Conservation (phyloP, 1,140 invertebrate genomes). For the Melipona quadrifasciata region DNA sequence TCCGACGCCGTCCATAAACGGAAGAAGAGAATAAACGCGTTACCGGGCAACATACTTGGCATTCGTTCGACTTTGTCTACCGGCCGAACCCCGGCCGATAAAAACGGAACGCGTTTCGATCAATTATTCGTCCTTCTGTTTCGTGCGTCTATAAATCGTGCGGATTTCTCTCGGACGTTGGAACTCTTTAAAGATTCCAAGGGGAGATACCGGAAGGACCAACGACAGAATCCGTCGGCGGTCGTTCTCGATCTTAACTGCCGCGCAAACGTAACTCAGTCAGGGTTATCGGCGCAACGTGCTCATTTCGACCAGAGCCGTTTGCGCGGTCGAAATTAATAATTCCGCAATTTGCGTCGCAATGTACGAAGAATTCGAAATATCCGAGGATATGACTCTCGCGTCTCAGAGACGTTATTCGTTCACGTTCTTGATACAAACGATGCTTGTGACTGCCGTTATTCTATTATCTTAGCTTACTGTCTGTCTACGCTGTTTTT, state of each 20-base stretch:
- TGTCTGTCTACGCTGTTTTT: no score
- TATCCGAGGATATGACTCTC: background rate
- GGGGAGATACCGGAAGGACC: background rate
- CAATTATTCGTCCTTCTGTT: constrained; percentile 5
- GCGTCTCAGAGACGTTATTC: background rate
- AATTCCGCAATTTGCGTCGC: background rate
- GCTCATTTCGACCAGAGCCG: background rate
- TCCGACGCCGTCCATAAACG: background rate
- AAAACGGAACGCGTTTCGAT: constrained; percentile 3
- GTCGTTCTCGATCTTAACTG: background rate
- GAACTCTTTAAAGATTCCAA: background rate
- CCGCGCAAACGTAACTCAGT: background rate
- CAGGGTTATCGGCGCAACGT: background rate
- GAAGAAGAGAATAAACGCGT: background rate
- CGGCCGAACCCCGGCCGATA: background rate
- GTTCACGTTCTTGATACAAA: background rate
- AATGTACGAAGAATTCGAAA: background rate
- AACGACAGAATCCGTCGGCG: background rate
- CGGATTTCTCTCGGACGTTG: background rate
- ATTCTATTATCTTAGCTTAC: no score
- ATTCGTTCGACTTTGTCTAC: background rate
- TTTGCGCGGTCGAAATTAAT: background rate
- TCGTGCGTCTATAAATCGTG: constrained; percentile 6
- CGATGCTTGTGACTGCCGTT: no score
- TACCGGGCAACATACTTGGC: constrained; percentile 16